Evolutionary conservation across 1,140 invertebrate genomes (phyloP).

Genomic region (Calephelis nemesis): DNA sequence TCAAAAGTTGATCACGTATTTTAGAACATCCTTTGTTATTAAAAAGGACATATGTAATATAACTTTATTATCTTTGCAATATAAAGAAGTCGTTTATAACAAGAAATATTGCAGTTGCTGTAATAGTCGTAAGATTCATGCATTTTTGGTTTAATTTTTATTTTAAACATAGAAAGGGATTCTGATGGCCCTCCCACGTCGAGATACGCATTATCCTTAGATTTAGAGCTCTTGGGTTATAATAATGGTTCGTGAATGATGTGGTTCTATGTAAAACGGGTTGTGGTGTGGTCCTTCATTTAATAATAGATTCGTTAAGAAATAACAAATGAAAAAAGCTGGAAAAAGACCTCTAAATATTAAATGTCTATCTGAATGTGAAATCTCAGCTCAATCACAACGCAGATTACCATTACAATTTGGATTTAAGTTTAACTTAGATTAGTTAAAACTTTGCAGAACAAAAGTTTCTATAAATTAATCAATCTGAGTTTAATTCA

Average conservation of each 20-base stretch:
- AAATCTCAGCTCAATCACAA: too few species aligned
- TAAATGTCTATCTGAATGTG: too few species aligned
- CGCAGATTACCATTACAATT: too few species aligned
- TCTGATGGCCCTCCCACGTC: slow-evolving; percentile 65
- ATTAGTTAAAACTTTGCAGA: too few species aligned
- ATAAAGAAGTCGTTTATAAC: neutral
- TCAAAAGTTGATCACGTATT: too few species aligned
- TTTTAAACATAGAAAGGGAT: slow-evolving; percentile 77
- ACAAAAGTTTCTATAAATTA: too few species aligned
- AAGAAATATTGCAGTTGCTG: neutral
- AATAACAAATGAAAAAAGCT: too few species aligned
- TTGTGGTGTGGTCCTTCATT: neutral
- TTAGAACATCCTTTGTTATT: neutral
- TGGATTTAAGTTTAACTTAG: too few species aligned
- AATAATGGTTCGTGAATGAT: slow-evolving; percentile 46
- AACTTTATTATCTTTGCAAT: neutral
- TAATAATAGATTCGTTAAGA: too few species aligned
- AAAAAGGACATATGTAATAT: too few species aligned
- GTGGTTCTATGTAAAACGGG: slow-evolving; percentile 38
- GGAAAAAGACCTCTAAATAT: too few species aligned
- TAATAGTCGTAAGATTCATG: neutral
- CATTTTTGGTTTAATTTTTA: slow-evolving; percentile 66
- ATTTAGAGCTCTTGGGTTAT: slow-evolving; percentile 59
- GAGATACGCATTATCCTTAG: slow-evolving; percentile 61
- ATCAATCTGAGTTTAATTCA: too few species aligned